These are phyloP conservation scores for Tetragonula clypearis DNA, from an alignment of 1,140 invertebrate genomes.

Conservation along the genomic window DNA sequence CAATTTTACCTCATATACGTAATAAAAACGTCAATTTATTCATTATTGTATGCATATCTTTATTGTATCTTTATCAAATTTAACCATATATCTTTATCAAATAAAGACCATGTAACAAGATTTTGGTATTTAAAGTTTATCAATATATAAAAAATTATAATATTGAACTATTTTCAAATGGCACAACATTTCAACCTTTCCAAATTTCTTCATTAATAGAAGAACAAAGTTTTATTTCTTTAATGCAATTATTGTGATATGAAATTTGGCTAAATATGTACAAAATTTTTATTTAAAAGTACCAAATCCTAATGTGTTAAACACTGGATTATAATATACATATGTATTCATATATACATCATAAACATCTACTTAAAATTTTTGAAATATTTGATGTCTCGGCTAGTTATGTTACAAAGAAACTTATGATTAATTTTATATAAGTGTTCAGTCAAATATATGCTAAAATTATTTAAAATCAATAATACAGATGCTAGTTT, in stretches of 20 bases:
- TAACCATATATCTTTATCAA: neutral
- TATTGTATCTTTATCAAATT: neutral
- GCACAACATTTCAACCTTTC: neutral
- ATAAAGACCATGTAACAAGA: neutral
- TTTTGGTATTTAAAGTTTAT: neutral
- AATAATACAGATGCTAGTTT: neutral
- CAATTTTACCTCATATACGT: neutral
- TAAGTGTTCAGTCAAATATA: neutral
- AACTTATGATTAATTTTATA: neutral
- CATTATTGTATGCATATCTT: neutral
- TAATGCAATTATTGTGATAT: no score
- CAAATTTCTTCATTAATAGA: neutral
- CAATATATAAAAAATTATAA: neutral
- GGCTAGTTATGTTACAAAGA: neutral
- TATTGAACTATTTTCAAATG: neutral
- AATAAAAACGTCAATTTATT: neutral
- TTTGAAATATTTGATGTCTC: neutral
- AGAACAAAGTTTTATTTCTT: neutral
- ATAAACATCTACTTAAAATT: neutral
- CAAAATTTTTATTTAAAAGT: no score
- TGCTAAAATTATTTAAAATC: neutral
- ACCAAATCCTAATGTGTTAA: no score
- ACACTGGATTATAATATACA: no score
- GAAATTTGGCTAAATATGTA: no score
- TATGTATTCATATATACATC: no score